Base-by-base conservation (phyloP, 1,140 invertebrate genomes). In the Tigriopus japonicus region DNA sequence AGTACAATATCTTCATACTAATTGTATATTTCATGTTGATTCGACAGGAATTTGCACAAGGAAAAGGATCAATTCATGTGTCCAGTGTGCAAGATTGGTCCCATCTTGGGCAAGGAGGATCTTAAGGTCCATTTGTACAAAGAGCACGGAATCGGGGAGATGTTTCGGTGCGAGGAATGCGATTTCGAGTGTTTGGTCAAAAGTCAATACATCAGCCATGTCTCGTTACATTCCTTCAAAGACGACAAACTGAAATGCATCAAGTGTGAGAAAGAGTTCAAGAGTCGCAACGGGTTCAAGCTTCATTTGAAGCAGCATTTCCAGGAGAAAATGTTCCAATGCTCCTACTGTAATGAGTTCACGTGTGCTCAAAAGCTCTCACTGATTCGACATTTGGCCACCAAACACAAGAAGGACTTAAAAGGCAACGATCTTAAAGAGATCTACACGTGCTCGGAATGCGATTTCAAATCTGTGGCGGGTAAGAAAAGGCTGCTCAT, bases 361-460 rank as follows among this genome's bases (percentile, higher is more conserved):
- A 54, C 52, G 35, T 54, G 49, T 35, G 17, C 59, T 42, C 69
- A 69, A 59, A 69, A 66, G 54, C 63, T 59, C 14, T 69, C 68
- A 53, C 63, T 68, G 5, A 54, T 63, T 1, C 67, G 67, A 42
- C 69, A 70, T 59, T 19, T 68, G 42, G 66, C 67, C 1, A 63
- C 64, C 28, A 65, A 65, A 9, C 69, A 70, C 60, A 58, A 60
- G 7, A 65, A 66, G 52, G 64, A 66, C 24, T 15, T 66, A 23
- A 63, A 65, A n/a, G 68, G 68, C 14, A 60, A 63, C 5, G 62
- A 61, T 1, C 58, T 69, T 19, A 45, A 56, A 13, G 55, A 66
- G n/a, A 15, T 55, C 1, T 62, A 66, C 45, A 35, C 56, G 2
- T 70, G 69, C 56, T 45, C 52, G 12, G n/a, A 63, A 7, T 70